Evolutionary conservation across 2,888 invertebrate genomes (phyloP).

Genomic region (Eupithecia insigniata): DNA sequence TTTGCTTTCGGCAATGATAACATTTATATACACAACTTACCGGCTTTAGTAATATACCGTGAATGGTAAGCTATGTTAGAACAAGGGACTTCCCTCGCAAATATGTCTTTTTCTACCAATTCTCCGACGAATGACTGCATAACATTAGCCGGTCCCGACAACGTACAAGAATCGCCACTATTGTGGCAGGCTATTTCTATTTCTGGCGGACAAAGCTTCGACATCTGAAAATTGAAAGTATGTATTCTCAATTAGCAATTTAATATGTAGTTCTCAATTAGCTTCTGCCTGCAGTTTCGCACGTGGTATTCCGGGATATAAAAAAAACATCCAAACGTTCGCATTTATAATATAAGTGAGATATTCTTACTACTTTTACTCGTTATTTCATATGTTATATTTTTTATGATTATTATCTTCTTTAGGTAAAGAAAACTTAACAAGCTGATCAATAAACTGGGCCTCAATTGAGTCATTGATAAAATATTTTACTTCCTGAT

Average conservation of each 20-base stretch:
- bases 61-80: constrained; percentile 94
- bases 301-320: not conserved
- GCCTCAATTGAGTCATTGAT: not conserved
- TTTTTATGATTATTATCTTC: not conserved
- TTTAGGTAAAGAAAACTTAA: not conserved
- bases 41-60: constrained; percentile 87
- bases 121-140: constrained; percentile 82
- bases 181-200: constrained; percentile 90
- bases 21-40: constrained; percentile 37
- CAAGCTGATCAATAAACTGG: not conserved
- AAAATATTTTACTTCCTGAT: constrained; percentile 64
- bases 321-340: not conserved
- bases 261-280: no score
- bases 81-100: constrained; percentile 74
- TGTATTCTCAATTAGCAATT: no score
- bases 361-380: no score
- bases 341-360: not conserved
- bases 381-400: not conserved
- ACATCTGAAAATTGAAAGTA: constrained; percentile 39
- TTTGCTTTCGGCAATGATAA: not conserved
- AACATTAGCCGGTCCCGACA: constrained; percentile 87
- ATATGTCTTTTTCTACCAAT: constrained; percentile 58
- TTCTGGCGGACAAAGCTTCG: constrained; percentile 63
- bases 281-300: not conserved
- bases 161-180: constrained; percentile 88